Conservation (phyloP, 2,888 invertebrate species). For the Cylloceria caligata region DNA sequence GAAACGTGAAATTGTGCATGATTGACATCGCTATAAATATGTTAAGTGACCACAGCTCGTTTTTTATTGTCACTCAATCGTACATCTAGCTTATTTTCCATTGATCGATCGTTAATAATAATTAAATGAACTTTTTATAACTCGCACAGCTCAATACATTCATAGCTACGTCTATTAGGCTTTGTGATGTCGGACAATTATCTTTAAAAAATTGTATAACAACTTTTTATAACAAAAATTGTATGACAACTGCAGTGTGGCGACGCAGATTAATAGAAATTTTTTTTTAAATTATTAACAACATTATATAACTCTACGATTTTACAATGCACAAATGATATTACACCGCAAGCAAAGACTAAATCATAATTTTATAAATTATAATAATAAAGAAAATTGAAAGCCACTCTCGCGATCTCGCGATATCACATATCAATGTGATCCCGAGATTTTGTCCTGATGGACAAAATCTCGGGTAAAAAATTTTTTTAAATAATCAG, state of each 20-base stretch:
- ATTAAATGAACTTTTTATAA: conserved; percentile 9
- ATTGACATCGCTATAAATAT: conserved; percentile 22
- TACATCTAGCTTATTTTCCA: neutral
- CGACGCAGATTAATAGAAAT: conserved; percentile 47
- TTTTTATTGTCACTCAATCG: neutral
- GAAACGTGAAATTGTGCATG: conserved; percentile 18
- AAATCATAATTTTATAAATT: too few species aligned
- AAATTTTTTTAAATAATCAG: conserved; percentile 11
- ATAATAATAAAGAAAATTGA: conserved; percentile 10
- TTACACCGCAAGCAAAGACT: conserved; percentile 67
- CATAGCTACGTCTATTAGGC: conserved; percentile 13
- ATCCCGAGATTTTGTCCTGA: too few species aligned
- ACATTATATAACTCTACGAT: conserved; percentile 49
- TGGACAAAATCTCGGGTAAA: conserved; percentile 15
- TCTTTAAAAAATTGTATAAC: too few species aligned
- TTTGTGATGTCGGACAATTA: neutral
- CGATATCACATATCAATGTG: conserved; percentile 33
- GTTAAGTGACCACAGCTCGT: conserved; percentile 17
- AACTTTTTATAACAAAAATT: too few species aligned
- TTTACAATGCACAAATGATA: conserved; percentile 61
- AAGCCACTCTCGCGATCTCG: conserved; percentile 56
- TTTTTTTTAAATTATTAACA: conserved; percentile 16
- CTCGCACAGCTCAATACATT: conserved; percentile 29
- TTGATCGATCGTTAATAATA: neutral
- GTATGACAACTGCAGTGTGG: conserved; percentile 39